Conservation (phyloP, 1,140 invertebrate genomes). For the Zaprionus africanus region DNA sequence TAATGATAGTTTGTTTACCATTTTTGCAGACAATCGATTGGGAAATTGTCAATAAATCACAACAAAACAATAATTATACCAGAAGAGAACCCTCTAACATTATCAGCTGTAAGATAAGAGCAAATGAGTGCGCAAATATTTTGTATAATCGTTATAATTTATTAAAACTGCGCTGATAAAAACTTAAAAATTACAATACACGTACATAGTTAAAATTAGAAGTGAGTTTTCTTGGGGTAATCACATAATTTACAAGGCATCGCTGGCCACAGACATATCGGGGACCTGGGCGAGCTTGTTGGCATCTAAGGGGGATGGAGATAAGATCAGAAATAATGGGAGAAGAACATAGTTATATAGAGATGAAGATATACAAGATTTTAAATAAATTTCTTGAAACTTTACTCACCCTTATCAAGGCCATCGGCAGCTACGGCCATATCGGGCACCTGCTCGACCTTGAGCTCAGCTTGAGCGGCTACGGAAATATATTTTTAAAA, state of each 20-base stretch:
- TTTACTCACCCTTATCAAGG: not conserved
- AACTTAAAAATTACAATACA: conserved; percentile 56
- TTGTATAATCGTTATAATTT: conserved; percentile 48
- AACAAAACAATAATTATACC: not conserved
- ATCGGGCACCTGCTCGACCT: not conserved
- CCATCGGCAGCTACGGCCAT: not conserved
- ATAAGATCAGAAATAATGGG: not conserved
- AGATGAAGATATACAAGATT: not conserved
- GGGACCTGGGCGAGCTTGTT: conserved; percentile 32
- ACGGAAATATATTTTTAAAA: not conserved
- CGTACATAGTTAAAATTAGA: conserved; percentile 23
- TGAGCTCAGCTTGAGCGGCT: not conserved
- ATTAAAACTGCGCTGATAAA: conserved; percentile 49
- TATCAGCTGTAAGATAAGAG: conserved; percentile 19
- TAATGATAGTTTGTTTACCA: not conserved
- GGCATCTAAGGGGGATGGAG: not conserved
- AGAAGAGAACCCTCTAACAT: not conserved
- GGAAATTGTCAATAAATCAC: not conserved
- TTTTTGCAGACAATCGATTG: not conserved
- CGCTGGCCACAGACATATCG: conserved; percentile 59
- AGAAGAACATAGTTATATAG: not conserved
- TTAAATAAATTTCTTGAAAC: not conserved
- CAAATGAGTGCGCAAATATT: conserved; percentile 7
- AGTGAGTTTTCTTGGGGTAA: conserved; percentile 19
- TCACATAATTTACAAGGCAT: conserved; percentile 53